phyloP scores from a whole-genome alignment of 2,888 invertebrate genomes.

The Limenitis camilla region DNA sequence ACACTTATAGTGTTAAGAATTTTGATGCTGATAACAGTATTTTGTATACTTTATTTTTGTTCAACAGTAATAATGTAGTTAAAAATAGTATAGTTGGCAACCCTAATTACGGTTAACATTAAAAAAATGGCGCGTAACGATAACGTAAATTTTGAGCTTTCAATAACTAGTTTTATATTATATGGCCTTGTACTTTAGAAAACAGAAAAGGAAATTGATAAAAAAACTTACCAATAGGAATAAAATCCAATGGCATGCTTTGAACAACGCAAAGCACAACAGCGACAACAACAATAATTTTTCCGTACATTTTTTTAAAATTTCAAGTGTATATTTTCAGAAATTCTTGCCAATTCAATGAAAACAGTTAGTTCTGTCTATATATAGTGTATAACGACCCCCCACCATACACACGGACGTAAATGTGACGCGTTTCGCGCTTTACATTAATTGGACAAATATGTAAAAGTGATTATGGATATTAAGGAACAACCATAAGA shows the following conservation, averaged over 20 bases:
- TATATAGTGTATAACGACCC: constrained; percentile 19
- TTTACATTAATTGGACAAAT: constrained; percentile 35
- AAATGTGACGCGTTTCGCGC: constrained; percentile 24
- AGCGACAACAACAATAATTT: constrained; percentile 27
- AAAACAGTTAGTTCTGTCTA: background rate
- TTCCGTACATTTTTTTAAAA: constrained; percentile 16
- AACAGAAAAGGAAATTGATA: background rate
- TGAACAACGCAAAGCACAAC: constrained; percentile 29
- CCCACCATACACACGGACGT: constrained; percentile 18
- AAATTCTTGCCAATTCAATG: background rate
- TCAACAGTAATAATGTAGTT: too few relatives aligned
- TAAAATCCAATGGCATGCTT: constrained; percentile 36
- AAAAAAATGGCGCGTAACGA: too few relatives aligned
- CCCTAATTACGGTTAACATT: too few relatives aligned
- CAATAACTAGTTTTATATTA: too few relatives aligned
- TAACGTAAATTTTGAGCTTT: too few relatives aligned
- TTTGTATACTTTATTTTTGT: too few relatives aligned
- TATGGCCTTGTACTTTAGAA: background rate
- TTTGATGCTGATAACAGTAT: too few relatives aligned
- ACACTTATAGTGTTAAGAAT: too few relatives aligned
- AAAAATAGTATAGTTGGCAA: too few relatives aligned
- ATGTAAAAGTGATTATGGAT: constrained; percentile 25
- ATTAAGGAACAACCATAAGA: background rate
- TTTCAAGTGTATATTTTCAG: background rate
- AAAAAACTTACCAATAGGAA: constrained; percentile 30